Conservation (phyloP, 1,140 invertebrate genomes). For the Drosophila biarmipes region DNA sequence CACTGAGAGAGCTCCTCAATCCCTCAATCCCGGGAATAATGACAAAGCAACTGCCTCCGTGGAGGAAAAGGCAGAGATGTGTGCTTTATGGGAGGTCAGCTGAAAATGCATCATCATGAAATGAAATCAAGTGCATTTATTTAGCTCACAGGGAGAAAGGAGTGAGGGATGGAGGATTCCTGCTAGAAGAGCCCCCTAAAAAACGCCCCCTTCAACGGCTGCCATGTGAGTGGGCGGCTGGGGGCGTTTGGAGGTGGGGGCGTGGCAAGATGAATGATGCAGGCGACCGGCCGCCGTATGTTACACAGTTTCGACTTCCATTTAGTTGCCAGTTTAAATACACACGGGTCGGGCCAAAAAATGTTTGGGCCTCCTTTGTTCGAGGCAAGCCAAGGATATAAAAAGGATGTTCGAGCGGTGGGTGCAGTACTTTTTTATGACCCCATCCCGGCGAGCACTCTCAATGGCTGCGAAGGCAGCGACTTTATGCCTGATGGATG, state of each 20-base stretch:
- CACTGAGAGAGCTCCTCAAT: neutral
- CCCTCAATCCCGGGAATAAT: slow-evolving; percentile 45
- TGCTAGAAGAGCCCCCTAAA: slow-evolving; percentile 13
- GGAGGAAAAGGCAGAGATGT: slow-evolving; percentile 19
- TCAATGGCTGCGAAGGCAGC: slow-evolving; percentile 37
- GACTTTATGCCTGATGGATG: slow-evolving; percentile 64
- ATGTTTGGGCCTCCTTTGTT: slow-evolving; percentile 63
- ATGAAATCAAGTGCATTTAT: slow-evolving; percentile 83
- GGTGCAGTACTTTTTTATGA: slow-evolving; percentile 20
- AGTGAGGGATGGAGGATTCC: neutral
- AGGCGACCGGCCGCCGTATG: slow-evolving; percentile 51
- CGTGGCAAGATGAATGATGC: slow-evolving; percentile 77
- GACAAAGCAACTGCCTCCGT: slow-evolving; percentile 60
- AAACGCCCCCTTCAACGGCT: slow-evolving; percentile 3
- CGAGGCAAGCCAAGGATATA: slow-evolving; percentile 8
- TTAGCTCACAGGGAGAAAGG: slow-evolving; percentile 27
- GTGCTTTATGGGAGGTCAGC: slow-evolving; percentile 41
- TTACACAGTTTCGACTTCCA: slow-evolving; percentile 57
- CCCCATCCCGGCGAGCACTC: slow-evolving; percentile 16
- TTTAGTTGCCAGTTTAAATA: slow-evolving; percentile 76
- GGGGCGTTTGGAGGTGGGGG: slow-evolving; percentile 1
- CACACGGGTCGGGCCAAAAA: slow-evolving; percentile 64
- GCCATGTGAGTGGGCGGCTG: slow-evolving; percentile 21
- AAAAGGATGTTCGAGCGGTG: neutral
- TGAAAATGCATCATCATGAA: slow-evolving; percentile 77